Evolutionary conservation across 2,113 vertebrate genomes (phyloP), one percentile per base, ranked within the genome.

Genomic region (Paradoxurus hermaphroditus): DNA sequence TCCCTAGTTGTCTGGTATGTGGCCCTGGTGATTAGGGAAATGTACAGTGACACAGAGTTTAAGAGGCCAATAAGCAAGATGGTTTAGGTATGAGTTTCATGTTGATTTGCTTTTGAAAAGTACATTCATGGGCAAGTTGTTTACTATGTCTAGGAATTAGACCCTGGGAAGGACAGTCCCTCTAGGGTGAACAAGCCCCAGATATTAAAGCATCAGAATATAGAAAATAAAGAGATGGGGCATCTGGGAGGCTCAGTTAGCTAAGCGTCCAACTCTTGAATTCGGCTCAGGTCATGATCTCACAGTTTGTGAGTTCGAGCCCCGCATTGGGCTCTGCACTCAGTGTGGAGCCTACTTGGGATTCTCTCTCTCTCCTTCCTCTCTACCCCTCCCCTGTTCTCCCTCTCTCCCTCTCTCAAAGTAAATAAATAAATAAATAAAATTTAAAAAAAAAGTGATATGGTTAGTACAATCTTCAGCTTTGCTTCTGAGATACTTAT

Each of bases 401-500:
- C 53, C 4, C 18, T 53, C 53, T 53, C 53, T 53, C 53, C 53
- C 53, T 53, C 53, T 18, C 53, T 53, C 53, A 18, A 53, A 53
- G 14, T 49, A 49, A 49, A 49, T 49, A 49, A 49, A 53, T 53
- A 53, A 53, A 53, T 53, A 53, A 53, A 53, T 19, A 51, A 51
- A 51, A 4, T 53, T 53, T 7, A 53, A 53, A 53, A 19, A 19
- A 5, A 19, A 53, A 53, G 53, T 16, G 25, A 75, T 88, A 67
- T 0, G 6, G 56, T 73, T 83, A 46, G 67, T 65, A 68, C 4
- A 49, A 49, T 59, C 92, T 84, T 98, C 96, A 97, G 91, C 79
- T 97, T 83, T 89, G 25, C 53, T 98, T 98, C 96, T 96, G 96
- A 97, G 92, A 90, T 68, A 90, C 79, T 91, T 95, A 96, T 98